phyloP scores from a whole-genome alignment of 1,140 invertebrate species.

The Drosophila nikananu region DNA sequence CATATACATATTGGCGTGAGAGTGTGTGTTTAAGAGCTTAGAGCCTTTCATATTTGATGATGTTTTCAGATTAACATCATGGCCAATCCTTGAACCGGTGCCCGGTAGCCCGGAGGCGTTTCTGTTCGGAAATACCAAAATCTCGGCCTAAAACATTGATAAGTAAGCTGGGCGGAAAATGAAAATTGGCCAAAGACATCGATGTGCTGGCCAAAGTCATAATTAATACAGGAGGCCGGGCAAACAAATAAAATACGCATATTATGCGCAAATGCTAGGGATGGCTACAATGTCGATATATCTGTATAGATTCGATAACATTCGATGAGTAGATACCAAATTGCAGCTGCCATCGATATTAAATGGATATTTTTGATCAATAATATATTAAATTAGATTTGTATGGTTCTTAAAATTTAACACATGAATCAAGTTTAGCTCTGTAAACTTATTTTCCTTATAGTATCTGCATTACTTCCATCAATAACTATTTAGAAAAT shows the following conservation, averaged over 20 bases:
- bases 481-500: background rate
- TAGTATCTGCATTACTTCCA: background rate
- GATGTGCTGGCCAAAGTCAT: constrained; percentile 33
- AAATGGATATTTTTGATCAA: background rate
- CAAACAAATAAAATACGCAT: constrained; percentile 39
- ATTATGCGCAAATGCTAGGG: constrained; percentile 1
- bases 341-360: too few relatives aligned
- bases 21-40: constrained; percentile 29
- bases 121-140: constrained; percentile 28
- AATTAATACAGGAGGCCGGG: constrained; percentile 42
- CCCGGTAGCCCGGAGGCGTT: constrained; percentile 19
- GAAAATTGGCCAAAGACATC: constrained; percentile 34
- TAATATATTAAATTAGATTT: background rate
- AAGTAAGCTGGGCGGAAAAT: constrained; percentile 20
- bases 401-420: too few relatives aligned
- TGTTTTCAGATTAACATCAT: constrained; percentile 64
- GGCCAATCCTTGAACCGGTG: constrained; percentile 42
- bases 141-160: constrained; percentile 45
- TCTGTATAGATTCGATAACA: background rate
- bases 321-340: background rate
- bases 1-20: constrained; percentile 19
- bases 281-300: background rate
- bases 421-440: background rate
- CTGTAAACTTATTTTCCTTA: background rate
- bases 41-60: constrained; percentile 62